These are phyloP conservation scores for Silurus glanis DNA, from an alignment of 2,113 vertebrate species.

Conservation along the genomic window DNA sequence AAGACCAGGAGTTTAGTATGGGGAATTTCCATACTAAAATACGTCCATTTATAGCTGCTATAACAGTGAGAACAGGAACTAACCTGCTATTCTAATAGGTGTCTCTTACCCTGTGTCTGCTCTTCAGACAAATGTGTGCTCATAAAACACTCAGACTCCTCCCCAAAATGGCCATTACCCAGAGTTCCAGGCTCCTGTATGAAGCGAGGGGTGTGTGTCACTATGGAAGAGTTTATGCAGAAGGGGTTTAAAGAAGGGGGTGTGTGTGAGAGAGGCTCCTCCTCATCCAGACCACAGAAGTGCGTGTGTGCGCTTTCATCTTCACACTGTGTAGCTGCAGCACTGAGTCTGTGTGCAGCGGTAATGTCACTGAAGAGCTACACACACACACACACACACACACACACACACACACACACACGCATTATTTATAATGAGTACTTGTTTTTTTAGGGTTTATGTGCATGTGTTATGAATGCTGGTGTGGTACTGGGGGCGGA, in stretches of 20 bases:
- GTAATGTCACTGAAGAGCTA: conserved; percentile 86
- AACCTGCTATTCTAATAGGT: neutral
- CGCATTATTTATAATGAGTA: neutral
- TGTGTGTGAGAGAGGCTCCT: neutral
- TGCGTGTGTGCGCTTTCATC: conserved; percentile 43
- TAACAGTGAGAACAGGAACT: too few species aligned
- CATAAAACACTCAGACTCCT: neutral
- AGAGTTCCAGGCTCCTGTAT: too few species aligned
- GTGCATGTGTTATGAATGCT: neutral
- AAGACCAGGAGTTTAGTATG: neutral
- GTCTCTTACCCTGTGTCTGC: neutral
- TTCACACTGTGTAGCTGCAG: conserved; percentile 50
- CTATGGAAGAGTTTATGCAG: conserved; percentile 11
- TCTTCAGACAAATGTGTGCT: neutral
- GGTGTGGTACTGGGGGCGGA: neutral
- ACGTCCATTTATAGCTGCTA: neutral
- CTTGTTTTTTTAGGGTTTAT: neutral
- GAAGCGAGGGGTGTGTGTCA: neutral
- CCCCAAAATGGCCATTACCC: neutral
- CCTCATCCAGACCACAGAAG: conserved; percentile 2
- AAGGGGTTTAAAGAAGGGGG: neutral
- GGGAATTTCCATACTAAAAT: too few species aligned
- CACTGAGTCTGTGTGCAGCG: conserved; percentile 68
- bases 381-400: conserved; percentile 36
- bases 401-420: conserved; percentile 2